Evolutionary conservation across 1,140 invertebrate species (phyloP).

Genomic region (Drosophila virilis): DNA sequence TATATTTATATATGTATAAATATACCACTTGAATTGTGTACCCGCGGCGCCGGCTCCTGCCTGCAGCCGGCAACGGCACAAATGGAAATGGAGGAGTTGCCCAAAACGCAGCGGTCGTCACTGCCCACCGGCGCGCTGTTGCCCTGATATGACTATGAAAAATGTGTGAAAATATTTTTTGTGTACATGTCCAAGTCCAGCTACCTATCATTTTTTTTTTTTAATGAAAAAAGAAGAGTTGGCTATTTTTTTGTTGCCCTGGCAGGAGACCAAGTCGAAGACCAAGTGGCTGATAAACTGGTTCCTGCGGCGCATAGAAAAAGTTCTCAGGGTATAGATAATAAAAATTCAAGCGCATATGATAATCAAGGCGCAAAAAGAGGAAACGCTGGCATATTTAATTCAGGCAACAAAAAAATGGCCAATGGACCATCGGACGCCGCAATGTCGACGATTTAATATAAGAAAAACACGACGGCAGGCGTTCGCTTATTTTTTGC

Average conservation of each 20-base stretch:
- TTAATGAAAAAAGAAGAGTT: conserved; percentile 64
- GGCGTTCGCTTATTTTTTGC: conserved; percentile 50
- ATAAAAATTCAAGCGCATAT: conserved; percentile 84
- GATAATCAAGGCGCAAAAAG: conserved; percentile 77
- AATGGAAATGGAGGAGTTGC: conserved; percentile 78
- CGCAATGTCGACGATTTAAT: conserved; percentile 73
- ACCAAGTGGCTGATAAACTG: conserved; percentile 83
- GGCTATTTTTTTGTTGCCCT: conserved; percentile 53
- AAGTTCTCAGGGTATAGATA: conserved; percentile 84
- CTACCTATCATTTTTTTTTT: conserved; percentile 68
- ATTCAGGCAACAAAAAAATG: conserved; percentile 76
- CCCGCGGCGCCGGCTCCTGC: conserved; percentile 45
- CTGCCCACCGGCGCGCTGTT: conserved; percentile 65
- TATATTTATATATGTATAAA: conserved; percentile 4
- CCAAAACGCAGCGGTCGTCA: conserved; percentile 70
- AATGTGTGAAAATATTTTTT: conserved; percentile 84
- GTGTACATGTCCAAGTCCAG: conserved; percentile 56
- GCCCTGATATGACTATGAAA: conserved; percentile 82
- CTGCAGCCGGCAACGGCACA: conserved; percentile 38
- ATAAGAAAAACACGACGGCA: conserved; percentile 78
- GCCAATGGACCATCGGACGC: conserved; percentile 64
- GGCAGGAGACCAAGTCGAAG: conserved; percentile 68
- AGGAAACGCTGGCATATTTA: conserved; percentile 70
- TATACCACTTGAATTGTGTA: conserved; percentile 55
- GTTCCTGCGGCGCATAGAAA: conserved; percentile 75